Percentiles rank a stretch among this genome's conserved stretches.
Evolutionary conservation across 2,888 invertebrate species (phyloP).

Genomic region (Emmelina monodactyla): DNA sequence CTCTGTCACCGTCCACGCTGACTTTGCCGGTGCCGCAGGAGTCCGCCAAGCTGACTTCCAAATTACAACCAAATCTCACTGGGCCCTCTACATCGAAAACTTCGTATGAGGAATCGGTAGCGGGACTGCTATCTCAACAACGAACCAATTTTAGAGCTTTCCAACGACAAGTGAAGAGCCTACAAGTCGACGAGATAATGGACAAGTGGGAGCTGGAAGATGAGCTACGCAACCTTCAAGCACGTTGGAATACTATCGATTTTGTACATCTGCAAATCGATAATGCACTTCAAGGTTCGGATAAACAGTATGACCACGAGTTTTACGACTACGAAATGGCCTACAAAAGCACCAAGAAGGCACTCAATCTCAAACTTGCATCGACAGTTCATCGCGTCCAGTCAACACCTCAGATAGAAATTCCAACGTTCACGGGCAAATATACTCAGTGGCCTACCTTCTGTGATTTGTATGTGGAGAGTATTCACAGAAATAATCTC

Average conservation of each 20-base stretch:
- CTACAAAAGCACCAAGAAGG: conserved; percentile 2
- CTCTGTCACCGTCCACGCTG: neutral
- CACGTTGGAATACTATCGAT: conserved; percentile 5
- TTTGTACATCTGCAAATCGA: conserved; percentile 6
- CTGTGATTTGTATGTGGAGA: conserved; percentile 5
- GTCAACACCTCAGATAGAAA: conserved; percentile 1
- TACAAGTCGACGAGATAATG: conserved; percentile 5
- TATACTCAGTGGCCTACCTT: conserved; percentile 12
- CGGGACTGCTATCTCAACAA: conserved; percentile 4
- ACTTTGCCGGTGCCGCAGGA: neutral
- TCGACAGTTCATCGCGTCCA: neutral
- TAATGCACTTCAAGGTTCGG: neutral
- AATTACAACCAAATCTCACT: neutral
- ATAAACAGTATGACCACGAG: neutral
- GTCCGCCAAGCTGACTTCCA: neutral
- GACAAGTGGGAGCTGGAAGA: conserved; percentile 14
- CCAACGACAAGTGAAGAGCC: conserved; percentile 3
- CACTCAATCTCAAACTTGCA: conserved; percentile 1
- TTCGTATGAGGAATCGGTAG: neutral
- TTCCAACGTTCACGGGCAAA: conserved; percentile 7
- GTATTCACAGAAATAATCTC: conserved; percentile 8
- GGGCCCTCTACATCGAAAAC: neutral
- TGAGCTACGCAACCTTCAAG: conserved; percentile 5
- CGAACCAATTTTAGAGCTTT: conserved; percentile 11
- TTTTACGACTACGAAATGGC: neutral